phyloP scores from a whole-genome alignment of 1,140 invertebrate genomes.

The Laupala kohalensis region DNA sequence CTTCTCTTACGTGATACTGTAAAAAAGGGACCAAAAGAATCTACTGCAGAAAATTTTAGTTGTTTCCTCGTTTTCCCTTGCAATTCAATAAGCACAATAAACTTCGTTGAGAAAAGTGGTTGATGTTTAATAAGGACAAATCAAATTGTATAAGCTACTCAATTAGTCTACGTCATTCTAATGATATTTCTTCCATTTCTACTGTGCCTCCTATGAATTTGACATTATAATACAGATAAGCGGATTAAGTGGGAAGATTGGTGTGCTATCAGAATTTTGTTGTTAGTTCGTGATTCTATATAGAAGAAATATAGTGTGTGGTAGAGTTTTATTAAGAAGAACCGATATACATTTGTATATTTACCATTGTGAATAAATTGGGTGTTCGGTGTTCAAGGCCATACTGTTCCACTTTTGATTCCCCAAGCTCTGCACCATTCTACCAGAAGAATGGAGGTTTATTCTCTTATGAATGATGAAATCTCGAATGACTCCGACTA shows the following conservation, averaged over 20 bases:
- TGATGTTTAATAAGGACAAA: background rate
- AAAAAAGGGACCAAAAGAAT: background rate
- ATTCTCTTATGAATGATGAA: background rate
- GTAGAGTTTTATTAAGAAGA: background rate
- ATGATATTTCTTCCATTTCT: conserved; percentile 6
- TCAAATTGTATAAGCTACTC: background rate
- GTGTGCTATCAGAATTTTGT: background rate
- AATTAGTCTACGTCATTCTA: conserved; percentile 6
- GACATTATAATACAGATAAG: background rate
- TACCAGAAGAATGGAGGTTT: conserved; percentile 9
- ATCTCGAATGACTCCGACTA: background rate
- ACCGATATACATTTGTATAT: too few relatives aligned
- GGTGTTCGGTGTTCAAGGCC: too few relatives aligned
- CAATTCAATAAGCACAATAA: background rate
- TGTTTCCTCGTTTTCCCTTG: background rate
- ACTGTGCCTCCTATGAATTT: conserved; percentile 6
- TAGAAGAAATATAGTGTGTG: background rate
- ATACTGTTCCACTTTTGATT: background rate
- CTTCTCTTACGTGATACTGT: background rate
- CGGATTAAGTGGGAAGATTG: background rate
- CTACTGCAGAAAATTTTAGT: background rate
- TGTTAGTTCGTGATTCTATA: background rate
- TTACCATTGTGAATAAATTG: too few relatives aligned
- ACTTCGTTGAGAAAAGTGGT: background rate
- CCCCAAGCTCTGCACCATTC: background rate